phyloP scores from a whole-genome alignment of 2,888 invertebrate genomes.

The Diogma glabrata region DNA sequence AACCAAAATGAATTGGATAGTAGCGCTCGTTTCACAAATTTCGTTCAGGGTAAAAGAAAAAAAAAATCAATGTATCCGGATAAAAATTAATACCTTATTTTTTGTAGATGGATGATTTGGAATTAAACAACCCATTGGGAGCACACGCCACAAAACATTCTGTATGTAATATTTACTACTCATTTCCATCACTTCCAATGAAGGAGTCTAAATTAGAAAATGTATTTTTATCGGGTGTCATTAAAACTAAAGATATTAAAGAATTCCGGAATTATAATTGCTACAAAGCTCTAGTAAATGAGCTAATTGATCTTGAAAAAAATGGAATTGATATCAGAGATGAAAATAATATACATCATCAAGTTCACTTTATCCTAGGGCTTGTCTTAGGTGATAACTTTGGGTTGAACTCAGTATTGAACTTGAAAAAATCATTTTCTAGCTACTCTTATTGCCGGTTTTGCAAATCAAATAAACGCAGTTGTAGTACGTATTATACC shows the following conservation, averaged over 20 bases:
- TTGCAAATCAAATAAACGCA: conserved; percentile 10
- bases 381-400: conserved; percentile 14
- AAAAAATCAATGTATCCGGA: too few relatives aligned
- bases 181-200: conserved; percentile 9
- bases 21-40: conserved; percentile 11
- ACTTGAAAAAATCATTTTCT: conserved; percentile 12
- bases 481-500: not conserved
- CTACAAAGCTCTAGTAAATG: conserved; percentile 10
- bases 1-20: conserved; percentile 1
- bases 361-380: conserved; percentile 11
- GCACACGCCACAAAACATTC: conserved; percentile 10
- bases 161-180: conserved; percentile 11
- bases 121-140: conserved; percentile 7
- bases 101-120: conserved; percentile 6
- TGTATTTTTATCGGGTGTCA: conserved; percentile 12
- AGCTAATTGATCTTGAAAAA: conserved; percentile 11
- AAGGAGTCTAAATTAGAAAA: conserved; percentile 10
- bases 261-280: conserved; percentile 11
- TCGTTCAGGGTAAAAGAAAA: conserved; percentile 15
- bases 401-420: conserved; percentile 9
- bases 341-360: not conserved
- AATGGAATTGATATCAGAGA: conserved; percentile 10
- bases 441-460: conserved; percentile 13
- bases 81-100: too few relatives aligned
- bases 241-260: conserved; percentile 12